phyloP scores from a whole-genome alignment of 1,140 invertebrate species.

The Cyrtorhinus lividipennis region DNA sequence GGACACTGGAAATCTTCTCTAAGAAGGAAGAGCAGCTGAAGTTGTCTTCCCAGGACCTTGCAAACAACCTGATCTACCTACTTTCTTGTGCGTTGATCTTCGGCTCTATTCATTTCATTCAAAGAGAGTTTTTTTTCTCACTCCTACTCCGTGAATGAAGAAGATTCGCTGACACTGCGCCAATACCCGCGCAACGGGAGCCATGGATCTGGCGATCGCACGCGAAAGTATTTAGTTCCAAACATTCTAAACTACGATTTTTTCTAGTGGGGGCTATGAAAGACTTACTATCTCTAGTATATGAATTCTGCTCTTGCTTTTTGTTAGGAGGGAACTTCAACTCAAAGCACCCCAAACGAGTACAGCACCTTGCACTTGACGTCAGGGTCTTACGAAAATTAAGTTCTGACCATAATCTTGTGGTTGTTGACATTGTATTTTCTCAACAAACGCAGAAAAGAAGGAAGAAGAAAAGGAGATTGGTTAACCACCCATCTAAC shows the following conservation, averaged over 20 bases:
- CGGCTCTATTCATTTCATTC: too few relatives aligned
- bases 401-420: constrained; percentile 2
- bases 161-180: too few relatives aligned
- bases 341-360: background rate
- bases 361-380: background rate
- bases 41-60: background rate
- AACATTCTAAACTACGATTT: too few relatives aligned
- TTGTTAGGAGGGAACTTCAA: background rate
- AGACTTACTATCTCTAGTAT: background rate
- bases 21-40: background rate
- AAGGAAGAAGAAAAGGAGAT: background rate
- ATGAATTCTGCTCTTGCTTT: background rate
- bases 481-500: background rate
- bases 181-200: too few relatives aligned
- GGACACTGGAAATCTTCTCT: too few relatives aligned
- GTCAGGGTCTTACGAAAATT: background rate
- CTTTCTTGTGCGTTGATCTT: background rate
- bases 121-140: too few relatives aligned
- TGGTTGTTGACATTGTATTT: background rate
- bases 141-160: too few relatives aligned
- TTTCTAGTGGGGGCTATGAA: too few relatives aligned
- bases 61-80: background rate
- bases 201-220: too few relatives aligned
- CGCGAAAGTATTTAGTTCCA: too few relatives aligned
- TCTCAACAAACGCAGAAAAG: background rate